These are phyloP conservation scores for Scylla paramamosain DNA, from an alignment of 1,140 invertebrate species.

Conservation along the genomic window DNA sequence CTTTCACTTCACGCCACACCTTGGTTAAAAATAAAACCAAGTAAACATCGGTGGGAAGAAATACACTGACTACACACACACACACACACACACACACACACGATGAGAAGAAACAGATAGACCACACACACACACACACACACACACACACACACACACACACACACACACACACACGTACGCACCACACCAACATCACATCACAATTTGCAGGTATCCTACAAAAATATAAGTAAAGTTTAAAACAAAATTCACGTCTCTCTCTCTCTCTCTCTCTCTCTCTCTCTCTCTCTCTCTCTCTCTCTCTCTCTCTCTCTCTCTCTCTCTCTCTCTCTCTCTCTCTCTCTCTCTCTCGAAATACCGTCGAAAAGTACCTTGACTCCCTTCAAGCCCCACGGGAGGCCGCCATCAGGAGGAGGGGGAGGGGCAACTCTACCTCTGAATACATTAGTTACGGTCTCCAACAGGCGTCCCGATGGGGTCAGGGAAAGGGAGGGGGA, in stretches of 20 bases:
- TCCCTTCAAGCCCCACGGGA: background rate
- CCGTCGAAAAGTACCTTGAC: too few relatives aligned
- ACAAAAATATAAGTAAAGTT: background rate
- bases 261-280: conserved; percentile 18
- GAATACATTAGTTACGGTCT: conserved; percentile 2
- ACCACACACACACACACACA: conserved; percentile 17
- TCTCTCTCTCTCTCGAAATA: background rate
- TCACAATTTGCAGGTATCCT: background rate
- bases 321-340: conserved; percentile 3
- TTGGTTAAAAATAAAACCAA: too few relatives aligned
- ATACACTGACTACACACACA: background rate
- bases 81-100: background rate
- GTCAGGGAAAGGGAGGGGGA: background rate
- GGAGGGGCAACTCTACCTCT: background rate
- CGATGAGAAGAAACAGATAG: too few relatives aligned
- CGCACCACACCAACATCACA: background rate
- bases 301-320: conserved; percentile 3
- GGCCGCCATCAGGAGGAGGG: background rate
- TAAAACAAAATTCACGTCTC: background rate
- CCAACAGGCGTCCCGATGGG: background rate
- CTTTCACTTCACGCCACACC: too few relatives aligned
- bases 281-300: conserved; percentile 18
- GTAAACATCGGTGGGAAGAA: too few relatives aligned
- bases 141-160: conserved; percentile 20
- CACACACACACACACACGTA: background rate